phyloP scores from a whole-genome alignment of 2,113 vertebrate genomes.

The Miniopterus natalensis region DNA sequence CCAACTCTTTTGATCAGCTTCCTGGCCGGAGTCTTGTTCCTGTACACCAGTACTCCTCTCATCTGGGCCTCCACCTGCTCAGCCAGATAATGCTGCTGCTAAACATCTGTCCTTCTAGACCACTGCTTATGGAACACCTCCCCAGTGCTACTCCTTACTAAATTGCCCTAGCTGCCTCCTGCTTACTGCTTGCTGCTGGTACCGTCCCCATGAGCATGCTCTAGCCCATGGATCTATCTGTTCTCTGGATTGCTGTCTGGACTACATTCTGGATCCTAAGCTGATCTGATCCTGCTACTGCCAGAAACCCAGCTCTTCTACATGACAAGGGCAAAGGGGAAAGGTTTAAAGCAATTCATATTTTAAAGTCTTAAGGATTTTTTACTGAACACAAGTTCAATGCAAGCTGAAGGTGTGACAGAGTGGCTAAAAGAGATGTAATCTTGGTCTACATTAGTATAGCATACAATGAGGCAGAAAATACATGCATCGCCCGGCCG shows the following conservation, averaged over 20 bases:
- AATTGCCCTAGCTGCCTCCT: background rate
- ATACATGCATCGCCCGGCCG: background rate
- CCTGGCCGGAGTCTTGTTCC: background rate
- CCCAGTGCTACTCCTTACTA: background rate
- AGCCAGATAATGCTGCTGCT: background rate
- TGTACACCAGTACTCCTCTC: background rate
- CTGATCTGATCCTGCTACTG: background rate
- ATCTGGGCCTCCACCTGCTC: background rate
- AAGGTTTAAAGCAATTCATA: background rate
- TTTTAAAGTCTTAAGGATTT: background rate
- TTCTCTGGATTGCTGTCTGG: background rate
- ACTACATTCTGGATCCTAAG: background rate
- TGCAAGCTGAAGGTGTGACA: background rate
- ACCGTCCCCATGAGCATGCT: background rate
- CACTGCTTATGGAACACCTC: background rate
- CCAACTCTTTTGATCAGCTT: background rate
- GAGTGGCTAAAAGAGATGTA: background rate
- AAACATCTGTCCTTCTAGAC: background rate
- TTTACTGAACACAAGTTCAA: background rate
- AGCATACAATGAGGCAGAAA: background rate
- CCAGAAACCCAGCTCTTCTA: conserved; percentile 17
- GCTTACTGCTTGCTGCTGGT: background rate
- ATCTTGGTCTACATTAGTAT: background rate
- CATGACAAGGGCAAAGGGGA: background rate
- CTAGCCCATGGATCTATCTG: background rate